A percentile compares a stretch with the other conserved stretches of the same genome.
These are phyloP conservation scores for Equus quagga DNA, from an alignment of 2,113 vertebrate genomes.

Conservation along the genomic window DNA sequence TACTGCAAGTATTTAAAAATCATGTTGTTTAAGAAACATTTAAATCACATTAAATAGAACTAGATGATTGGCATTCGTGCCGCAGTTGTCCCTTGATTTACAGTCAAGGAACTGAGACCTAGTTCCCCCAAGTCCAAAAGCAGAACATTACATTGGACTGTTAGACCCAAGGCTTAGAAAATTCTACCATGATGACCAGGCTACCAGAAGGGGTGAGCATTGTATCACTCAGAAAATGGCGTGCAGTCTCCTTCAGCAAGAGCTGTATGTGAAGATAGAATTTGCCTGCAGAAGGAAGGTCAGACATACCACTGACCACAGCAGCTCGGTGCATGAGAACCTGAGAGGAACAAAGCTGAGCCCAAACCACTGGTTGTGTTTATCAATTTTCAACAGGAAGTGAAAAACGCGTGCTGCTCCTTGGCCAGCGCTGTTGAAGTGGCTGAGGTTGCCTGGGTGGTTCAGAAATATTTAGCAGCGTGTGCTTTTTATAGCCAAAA, in stretches of 20 bases:
- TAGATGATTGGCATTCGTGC: neutral
- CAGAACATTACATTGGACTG: neutral
- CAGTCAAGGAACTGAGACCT: neutral
- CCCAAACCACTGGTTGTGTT: neutral
- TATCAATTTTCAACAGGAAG: slow-evolving; percentile 46
- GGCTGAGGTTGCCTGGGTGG: neutral
- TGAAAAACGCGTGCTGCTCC: neutral
- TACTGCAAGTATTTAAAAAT: neutral
- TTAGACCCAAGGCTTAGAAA: neutral
- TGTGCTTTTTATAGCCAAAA: neutral
- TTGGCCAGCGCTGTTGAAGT: neutral
- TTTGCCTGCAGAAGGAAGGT: neutral
- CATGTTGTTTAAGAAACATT: neutral
- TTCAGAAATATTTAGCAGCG: slow-evolving; percentile 44
- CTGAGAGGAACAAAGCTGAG: neutral
- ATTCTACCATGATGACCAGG: neutral
- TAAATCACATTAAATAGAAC: neutral
- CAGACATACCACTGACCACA: slow-evolving; percentile 16
- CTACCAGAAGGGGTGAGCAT: neutral
- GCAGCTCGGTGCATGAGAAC: neutral
- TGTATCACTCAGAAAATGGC: neutral
- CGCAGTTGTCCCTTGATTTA: neutral
- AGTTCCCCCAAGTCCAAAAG: neutral
- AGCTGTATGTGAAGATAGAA: neutral
- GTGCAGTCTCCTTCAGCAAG: neutral